Conservation (phyloP, 2,113 vertebrate genomes). For the Apodemus speciosus region DNA sequence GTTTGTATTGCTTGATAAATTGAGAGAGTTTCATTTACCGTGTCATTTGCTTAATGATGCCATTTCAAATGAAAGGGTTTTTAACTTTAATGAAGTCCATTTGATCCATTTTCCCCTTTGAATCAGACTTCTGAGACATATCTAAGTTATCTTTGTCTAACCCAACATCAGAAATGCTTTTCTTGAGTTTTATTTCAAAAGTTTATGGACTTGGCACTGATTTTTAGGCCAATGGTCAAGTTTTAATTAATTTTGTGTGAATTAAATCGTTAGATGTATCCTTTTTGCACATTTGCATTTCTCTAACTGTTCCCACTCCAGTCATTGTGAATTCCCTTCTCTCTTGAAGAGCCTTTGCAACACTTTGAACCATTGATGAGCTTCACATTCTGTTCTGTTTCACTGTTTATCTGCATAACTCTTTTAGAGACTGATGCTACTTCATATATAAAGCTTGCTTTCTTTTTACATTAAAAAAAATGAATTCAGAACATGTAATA, state of each 20-base stretch:
- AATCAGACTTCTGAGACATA: background rate
- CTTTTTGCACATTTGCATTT: background rate
- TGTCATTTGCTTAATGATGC: background rate
- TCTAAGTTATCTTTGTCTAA: background rate
- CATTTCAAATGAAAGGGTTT: conserved; percentile 26
- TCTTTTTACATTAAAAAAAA: background rate
- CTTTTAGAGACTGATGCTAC: background rate
- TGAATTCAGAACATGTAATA: background rate
- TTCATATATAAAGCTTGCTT: background rate
- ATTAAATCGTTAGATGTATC: background rate
- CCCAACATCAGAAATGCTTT: background rate
- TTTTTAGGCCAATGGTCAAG: background rate
- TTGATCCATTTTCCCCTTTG: background rate
- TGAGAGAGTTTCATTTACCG: background rate
- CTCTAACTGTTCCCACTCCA: background rate
- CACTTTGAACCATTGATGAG: background rate
- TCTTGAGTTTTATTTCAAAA: background rate
- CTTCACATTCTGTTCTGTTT: background rate
- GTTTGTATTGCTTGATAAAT: background rate
- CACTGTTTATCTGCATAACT: background rate
- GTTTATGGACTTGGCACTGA: background rate
- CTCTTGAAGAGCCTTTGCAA: background rate
- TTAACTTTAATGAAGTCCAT: no score
- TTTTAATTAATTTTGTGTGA: background rate
- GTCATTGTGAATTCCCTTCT: background rate